phyloP scores from a whole-genome alignment of 1,140 invertebrate genomes.

The Bombus fervidus region DNA sequence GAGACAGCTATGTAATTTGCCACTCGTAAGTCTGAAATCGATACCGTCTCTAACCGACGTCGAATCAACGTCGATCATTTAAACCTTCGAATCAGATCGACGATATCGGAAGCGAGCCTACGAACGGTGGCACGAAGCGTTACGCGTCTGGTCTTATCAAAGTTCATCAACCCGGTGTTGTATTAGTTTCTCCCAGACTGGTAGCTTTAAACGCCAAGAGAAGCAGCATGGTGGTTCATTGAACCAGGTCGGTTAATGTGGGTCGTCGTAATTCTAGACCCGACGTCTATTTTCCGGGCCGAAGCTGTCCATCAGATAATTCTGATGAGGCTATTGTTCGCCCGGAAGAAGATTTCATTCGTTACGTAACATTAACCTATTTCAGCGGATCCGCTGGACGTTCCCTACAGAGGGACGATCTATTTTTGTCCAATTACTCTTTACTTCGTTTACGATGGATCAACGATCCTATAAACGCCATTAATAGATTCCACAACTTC shows the following conservation, averaged over 20 bases:
- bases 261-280: slow-evolving; percentile 62
- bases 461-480: background rate
- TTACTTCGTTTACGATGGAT: background rate
- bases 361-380: slow-evolving; percentile 48
- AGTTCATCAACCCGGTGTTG: slow-evolving; percentile 29
- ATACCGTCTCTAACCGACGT: background rate
- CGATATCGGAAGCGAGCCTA: background rate
- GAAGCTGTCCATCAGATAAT: slow-evolving; percentile 69
- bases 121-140: background rate
- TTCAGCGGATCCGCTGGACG: slow-evolving; percentile 17
- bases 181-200: slow-evolving; percentile 27
- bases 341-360: slow-evolving; percentile 43
- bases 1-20: background rate
- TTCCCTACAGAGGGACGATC: slow-evolving; percentile 2
- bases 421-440: background rate
- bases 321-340: slow-evolving; percentile 71
- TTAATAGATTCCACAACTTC: no score
- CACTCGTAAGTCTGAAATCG: background rate
- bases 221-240: slow-evolving; percentile 20
- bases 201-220: background rate
- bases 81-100: background rate
- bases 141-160: background rate
- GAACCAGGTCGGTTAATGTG: slow-evolving; percentile 54
- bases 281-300: slow-evolving; percentile 57
- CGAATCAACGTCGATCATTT: slow-evolving; percentile 14